These are phyloP conservation scores for Sitodiplosis mosellana DNA, from an alignment of 1,140 invertebrate genomes.

Conservation along the genomic window DNA sequence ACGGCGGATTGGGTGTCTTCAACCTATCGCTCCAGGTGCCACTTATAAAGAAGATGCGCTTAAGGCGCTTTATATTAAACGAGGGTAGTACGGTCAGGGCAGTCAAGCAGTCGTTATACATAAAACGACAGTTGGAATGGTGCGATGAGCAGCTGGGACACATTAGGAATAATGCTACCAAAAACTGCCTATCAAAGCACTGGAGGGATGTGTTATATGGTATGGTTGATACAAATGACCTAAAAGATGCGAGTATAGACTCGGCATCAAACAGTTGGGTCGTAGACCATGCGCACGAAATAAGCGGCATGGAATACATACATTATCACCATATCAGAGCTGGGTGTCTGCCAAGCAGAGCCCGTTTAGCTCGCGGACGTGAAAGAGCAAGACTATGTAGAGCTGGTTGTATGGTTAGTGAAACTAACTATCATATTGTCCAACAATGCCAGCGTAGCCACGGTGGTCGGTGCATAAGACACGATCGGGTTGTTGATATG, in stretches of 20 bases:
- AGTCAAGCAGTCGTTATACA: no score
- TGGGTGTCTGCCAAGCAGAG: no score
- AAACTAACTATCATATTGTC: conserved; percentile 66
- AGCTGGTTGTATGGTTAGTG: conserved; percentile 29
- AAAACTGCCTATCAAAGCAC: conserved; percentile 3
- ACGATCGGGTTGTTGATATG: conserved; percentile 29
- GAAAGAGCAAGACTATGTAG: no score
- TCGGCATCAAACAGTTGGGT: conserved; percentile 29
- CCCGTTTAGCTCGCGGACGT: no score
- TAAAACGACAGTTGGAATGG: background rate
- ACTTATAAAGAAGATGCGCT: no score
- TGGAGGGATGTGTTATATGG: conserved; percentile 14
- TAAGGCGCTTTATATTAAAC: no score
- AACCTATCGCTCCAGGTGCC: no score
- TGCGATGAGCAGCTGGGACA: conserved; percentile 14
- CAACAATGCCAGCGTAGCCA: conserved; percentile 50
- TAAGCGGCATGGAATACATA: no score
- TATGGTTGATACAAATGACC: conserved; percentile 23
- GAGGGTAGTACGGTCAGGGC: no score
- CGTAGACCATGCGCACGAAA: no score
- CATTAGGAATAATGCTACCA: conserved; percentile 3
- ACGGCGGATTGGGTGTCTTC: conserved; percentile 9
- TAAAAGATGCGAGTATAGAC: conserved; percentile 41
- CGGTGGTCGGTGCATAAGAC: conserved; percentile 34
- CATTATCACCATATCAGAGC: no score